Conservation (phyloP, 2,797 vertebrate species). For the Sebastes nivosus region DNA sequence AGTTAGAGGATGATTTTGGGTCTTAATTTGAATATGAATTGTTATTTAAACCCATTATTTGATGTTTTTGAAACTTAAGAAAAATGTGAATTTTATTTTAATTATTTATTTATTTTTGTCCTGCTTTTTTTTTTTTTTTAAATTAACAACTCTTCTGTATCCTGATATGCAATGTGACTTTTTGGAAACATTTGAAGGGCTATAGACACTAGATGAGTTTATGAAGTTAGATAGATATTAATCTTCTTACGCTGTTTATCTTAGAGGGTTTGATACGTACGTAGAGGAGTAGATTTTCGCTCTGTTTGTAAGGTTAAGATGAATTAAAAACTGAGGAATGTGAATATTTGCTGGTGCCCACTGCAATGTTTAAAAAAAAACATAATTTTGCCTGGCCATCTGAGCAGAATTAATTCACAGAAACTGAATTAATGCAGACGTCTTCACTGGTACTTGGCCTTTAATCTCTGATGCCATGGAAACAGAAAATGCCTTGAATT, state of each 20-base stretch:
- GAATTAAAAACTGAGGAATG: background rate
- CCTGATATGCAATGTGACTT: conserved; percentile 47
- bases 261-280: background rate
- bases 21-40: conserved; percentile 6
- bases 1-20: conserved; percentile 1
- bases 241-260: conserved; percentile 2
- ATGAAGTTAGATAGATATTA: background rate
- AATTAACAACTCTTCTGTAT: background rate
- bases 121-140: background rate
- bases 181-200: conserved; percentile 47
- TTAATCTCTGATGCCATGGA: background rate
- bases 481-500: background rate
- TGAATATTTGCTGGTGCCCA: background rate
- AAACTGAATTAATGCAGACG: background rate
- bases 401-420: conserved; percentile 4
- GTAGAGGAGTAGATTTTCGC: background rate
- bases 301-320: background rate
- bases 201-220: conserved; percentile 26
- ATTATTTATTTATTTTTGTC: background rate
- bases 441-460: background rate
- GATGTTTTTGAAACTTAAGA: background rate
- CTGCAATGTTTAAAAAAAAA: background rate
- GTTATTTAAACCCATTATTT: background rate
- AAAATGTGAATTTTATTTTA: background rate
- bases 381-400: background rate